Conservation (phyloP, 2,113 vertebrate species). For the Saimiri boliviensis region DNA sequence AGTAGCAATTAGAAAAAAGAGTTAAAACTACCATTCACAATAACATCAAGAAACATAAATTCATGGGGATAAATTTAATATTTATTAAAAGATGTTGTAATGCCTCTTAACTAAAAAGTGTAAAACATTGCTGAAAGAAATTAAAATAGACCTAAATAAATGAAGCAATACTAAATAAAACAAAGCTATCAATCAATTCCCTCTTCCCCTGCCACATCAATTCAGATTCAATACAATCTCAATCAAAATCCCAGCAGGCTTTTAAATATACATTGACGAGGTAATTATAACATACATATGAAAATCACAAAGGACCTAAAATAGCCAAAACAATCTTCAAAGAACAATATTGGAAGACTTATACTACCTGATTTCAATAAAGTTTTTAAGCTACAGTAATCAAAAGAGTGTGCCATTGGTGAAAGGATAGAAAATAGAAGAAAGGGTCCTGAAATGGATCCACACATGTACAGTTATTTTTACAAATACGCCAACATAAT, state of each 20-base stretch:
- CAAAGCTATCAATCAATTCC: neutral
- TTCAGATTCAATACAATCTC: neutral
- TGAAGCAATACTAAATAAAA: neutral
- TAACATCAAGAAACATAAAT: neutral
- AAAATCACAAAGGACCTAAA: neutral
- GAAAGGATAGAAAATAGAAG: neutral
- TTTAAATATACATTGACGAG: neutral
- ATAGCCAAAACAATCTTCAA: neutral
- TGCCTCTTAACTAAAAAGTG: neutral
- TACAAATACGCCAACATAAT: neutral
- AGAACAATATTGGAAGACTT: neutral
- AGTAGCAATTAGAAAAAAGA: neutral
- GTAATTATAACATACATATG: neutral
- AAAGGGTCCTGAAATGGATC: neutral
- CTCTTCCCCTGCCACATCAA: no score
- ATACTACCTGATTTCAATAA: neutral
- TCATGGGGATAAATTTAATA: neutral
- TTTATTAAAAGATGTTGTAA: neutral
- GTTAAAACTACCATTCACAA: neutral
- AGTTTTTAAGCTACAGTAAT: neutral
- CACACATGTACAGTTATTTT: neutral
- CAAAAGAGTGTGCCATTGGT: neutral
- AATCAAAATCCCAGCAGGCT: neutral
- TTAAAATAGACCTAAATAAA: neutral
- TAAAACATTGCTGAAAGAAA: neutral